A percentile compares a stretch with the other conserved stretches of the same genome.
These are phyloP conservation scores for Lepidotrigona ventralis DNA, from an alignment of 1,140 invertebrate genomes.

Conservation along the genomic window DNA sequence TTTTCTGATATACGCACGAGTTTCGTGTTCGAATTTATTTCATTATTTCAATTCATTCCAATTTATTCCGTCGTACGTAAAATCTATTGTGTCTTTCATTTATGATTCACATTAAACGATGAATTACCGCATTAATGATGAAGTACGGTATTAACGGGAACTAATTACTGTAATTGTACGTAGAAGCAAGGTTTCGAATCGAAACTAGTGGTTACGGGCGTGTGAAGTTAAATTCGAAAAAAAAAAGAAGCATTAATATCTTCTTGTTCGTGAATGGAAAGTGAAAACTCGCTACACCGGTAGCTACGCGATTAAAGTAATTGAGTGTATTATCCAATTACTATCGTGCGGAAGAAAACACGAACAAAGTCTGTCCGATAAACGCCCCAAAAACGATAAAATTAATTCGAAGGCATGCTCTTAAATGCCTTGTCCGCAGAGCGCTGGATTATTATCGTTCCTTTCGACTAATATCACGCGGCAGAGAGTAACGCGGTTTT, in stretches of 20 bases:
- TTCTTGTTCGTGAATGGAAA: conserved; percentile 5
- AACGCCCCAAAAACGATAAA: conserved; percentile 6
- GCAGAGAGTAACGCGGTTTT: background rate
- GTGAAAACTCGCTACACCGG: background rate
- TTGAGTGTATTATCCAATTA: conserved; percentile 12
- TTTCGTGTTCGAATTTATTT: background rate
- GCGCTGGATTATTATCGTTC: background rate
- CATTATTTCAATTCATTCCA: background rate
- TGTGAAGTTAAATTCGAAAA: background rate
- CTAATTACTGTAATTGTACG: no score
- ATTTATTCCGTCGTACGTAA: no score
- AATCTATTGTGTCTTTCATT: background rate
- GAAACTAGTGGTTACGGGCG: background rate
- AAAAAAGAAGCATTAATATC: background rate
- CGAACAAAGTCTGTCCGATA: background rate
- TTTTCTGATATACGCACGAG: conserved; percentile 17
- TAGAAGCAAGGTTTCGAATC: background rate
- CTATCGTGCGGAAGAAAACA: background rate
- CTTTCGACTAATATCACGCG: background rate
- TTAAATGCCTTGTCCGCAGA: background rate
- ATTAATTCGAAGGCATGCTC: background rate
- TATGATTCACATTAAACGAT: background rate
- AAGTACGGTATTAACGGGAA: background rate
- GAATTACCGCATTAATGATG: no score
- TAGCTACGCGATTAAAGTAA: background rate